Conservation (phyloP, 2,888 invertebrate genomes). For the Tortricodes alternella region DNA sequence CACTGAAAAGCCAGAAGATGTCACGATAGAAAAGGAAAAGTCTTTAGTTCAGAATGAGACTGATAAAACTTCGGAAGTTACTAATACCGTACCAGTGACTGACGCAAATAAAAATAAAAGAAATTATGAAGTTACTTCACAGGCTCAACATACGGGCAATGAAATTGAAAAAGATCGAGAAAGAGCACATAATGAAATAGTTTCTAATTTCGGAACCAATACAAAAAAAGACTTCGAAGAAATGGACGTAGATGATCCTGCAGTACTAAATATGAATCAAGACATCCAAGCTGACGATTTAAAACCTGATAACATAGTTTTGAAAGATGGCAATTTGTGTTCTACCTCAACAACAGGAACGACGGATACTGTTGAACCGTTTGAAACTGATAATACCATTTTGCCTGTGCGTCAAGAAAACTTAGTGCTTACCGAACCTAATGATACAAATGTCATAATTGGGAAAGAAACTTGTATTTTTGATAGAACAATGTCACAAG, state of each 20-base stretch:
- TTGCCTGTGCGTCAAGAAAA: neutral
- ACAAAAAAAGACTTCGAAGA: neutral
- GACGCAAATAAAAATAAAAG: neutral
- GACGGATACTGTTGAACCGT: neutral
- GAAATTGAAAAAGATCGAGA: neutral
- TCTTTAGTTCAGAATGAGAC: neutral
- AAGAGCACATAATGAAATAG: neutral
- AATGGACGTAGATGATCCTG: neutral
- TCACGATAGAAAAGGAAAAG: neutral
- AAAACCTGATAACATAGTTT: neutral
- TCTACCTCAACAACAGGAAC: neutral
- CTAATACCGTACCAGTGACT: neutral
- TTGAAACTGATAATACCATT: neutral
- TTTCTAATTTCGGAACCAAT: neutral
- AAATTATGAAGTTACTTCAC: neutral
- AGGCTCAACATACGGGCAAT: neutral
- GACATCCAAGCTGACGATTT: neutral
- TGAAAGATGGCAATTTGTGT: neutral
- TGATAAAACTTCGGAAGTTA: neutral
- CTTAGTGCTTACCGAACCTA: neutral
- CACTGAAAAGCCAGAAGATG: neutral
- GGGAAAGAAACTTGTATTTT: slow-evolving; percentile 23
- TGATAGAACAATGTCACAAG: slow-evolving; percentile 27
- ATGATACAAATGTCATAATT: slow-evolving; percentile 11
- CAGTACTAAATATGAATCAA: neutral